Evolutionary conservation across 2,113 vertebrate genomes (phyloP), one percentile per base, ranked within the genome.

Genomic region (Odontophorus gujanensis): DNA sequence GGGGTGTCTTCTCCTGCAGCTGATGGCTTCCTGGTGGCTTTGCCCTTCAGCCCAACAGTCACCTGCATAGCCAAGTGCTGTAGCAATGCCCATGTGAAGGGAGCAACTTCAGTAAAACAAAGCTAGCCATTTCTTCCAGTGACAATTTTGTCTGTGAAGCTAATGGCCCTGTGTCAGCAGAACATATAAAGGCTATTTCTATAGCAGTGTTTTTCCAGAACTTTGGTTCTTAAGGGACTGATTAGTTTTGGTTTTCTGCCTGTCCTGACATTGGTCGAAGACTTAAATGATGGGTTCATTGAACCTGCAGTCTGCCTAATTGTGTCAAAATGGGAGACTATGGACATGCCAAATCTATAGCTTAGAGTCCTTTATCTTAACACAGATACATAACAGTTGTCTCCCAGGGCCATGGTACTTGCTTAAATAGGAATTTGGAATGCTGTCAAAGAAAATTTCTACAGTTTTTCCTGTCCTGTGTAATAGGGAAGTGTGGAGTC

Each of bases 391-490:
- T 45, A 16, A 26, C 80, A 79, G 13, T 50, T 84, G 76, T 42
- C 38, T 59, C 34, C n/a, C 3, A 32, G 51, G 20, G 13, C 11
- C 20, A 9, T 48, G 26, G 75, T 81, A 34, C 18, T 58, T 76
- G 25, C n/a, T 62, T 81, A 63, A 77, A n/a, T 10, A 84, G 77
- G 48, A 63, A 34, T 85, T 76, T 79, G n/a, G 57, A 28, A 24
- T 65, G 25, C 62, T 57, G 13, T 30, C 81, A 26, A 89, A 89
- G 32, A 85, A 72, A 81, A 79, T 67, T 57, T 20, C n/a, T 72
- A 0, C 7, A 2, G 8, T 55, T 81, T 87, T 63, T 24, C 24
- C 25, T 63, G 24, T 81, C 58, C 32, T 5, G 5, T 32, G 21
- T 66, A 61, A 47, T 22, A 53, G 76, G 48, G 48, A 86, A 92